Evolutionary conservation across 2,113 vertebrate genomes (phyloP).

Genomic region (Chaenocephalus aceratus): DNA sequence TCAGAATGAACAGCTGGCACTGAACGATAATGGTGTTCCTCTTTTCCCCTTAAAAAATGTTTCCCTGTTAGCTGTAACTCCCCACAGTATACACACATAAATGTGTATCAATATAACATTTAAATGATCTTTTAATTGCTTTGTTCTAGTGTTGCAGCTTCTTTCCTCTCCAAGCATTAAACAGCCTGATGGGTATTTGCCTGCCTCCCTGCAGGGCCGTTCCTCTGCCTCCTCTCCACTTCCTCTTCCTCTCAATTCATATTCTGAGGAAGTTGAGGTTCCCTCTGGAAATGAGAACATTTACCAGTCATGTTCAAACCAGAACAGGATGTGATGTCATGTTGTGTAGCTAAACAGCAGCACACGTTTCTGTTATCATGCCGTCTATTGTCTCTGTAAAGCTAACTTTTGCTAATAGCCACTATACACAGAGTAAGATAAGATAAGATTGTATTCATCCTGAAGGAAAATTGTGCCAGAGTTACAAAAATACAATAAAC

Average conservation of each 20-base stretch:
- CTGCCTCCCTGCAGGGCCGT: conserved; percentile 2
- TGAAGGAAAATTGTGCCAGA: no score
- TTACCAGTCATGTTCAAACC: background rate
- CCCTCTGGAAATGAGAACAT: conserved; percentile 4
- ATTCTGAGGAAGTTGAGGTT: conserved; percentile 16
- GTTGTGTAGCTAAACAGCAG: background rate
- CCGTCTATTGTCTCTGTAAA: background rate
- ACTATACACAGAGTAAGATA: background rate
- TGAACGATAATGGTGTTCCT: no score
- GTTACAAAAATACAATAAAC: no score
- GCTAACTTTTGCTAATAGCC: no score
- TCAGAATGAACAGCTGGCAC: no score
- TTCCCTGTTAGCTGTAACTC: no score
- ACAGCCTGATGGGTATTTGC: conserved; percentile 7
- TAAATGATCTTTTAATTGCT: conserved; percentile 18
- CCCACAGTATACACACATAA: no score
- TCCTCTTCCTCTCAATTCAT: background rate
- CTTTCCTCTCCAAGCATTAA: conserved; percentile 29
- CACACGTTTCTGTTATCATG: background rate
- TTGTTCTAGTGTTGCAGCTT: background rate
- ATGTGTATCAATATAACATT: background rate
- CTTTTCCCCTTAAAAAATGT: no score
- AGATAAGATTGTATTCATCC: no score
- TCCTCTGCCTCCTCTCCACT: background rate
- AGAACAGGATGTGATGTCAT: background rate